These are phyloP conservation scores for Argyrosomus regius DNA, from an alignment of 2,797 vertebrate species.

Conservation along the genomic window DNA sequence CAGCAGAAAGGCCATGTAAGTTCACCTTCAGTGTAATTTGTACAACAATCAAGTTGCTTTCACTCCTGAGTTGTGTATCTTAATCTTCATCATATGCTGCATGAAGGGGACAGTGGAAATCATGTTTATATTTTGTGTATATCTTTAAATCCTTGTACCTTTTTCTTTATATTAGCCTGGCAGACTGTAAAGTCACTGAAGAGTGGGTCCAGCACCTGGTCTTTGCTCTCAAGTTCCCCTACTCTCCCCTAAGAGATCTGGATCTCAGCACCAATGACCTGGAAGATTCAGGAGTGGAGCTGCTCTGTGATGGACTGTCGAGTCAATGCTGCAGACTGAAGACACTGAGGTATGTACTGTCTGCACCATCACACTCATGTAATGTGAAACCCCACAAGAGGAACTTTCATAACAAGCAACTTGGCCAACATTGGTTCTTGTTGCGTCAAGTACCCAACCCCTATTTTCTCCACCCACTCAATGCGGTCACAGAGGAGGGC, in stretches of 20 bases:
- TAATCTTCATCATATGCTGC: neutral
- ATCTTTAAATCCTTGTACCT: neutral
- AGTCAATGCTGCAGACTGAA: constrained; percentile 49
- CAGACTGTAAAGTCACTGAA: constrained; percentile 49
- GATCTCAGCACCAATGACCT: constrained; percentile 70
- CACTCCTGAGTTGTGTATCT: neutral
- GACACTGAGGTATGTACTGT: constrained; percentile 42
- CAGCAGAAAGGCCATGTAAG: constrained; percentile 66
- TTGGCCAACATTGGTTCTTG: too few species aligned
- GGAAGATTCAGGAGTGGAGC: constrained; percentile 45
- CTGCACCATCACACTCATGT: too few species aligned
- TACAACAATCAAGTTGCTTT: neutral
- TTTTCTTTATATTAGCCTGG: constrained; percentile 37
- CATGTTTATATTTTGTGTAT: neutral
- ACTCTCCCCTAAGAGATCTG: constrained; percentile 38
- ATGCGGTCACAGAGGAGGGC: constrained; percentile 23
- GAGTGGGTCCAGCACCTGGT: constrained; percentile 51
- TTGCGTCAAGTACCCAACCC: too few species aligned
- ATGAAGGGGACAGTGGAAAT: neutral
- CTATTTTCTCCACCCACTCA: too few species aligned
- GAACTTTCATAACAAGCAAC: too few species aligned
- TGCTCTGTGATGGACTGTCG: constrained; percentile 47
- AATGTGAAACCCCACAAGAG: too few species aligned
- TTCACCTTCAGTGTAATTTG: neutral
- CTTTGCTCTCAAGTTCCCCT: constrained; percentile 35